Percentiles rank a stretch among this genome's conserved stretches.
phyloP scores from a whole-genome alignment of 2,797 vertebrate species.

The Saxicola maurus region DNA sequence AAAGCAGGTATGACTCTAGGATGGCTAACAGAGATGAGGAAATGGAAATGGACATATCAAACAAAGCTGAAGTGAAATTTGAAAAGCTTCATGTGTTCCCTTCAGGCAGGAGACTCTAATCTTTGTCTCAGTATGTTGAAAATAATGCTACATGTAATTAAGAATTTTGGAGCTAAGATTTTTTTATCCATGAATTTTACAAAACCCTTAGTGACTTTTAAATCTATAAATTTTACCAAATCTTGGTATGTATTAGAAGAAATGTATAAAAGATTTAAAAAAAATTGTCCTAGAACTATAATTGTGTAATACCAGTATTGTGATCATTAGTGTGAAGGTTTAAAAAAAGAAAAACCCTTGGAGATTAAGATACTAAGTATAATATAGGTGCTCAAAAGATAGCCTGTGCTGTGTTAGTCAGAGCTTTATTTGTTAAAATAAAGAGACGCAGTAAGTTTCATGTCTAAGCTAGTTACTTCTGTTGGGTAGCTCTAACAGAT shows the following conservation, averaged over 20 bases:
- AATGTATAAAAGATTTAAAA: neutral
- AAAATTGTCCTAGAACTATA: neutral
- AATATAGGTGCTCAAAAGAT: neutral
- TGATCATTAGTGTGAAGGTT: neutral
- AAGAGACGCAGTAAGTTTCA: neutral
- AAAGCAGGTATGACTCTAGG: neutral
- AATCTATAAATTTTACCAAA: neutral
- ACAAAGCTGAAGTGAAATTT: neutral
- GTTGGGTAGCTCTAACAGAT: neutral
- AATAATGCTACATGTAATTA: neutral
- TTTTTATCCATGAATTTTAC: neutral
- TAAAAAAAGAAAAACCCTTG: neutral
- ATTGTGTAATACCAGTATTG: neutral
- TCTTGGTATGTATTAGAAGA: neutral
- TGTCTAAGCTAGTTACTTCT: neutral
- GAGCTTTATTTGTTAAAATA: neutral
- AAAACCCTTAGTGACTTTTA: neutral
- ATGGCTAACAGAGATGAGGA: neutral
- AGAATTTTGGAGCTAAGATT: neutral
- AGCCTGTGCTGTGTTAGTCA: neutral
- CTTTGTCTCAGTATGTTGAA: accelerated
- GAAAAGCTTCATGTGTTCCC: neutral
- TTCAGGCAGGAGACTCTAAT: neutral
- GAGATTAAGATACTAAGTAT: neutral
- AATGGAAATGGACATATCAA: neutral